A percentile compares a stretch with the other conserved stretches of the same genome.
These are phyloP conservation scores for Blastomussa wellsi DNA, from an alignment of 92 coral and sea anemone genomes.

Conservation along the genomic window DNA sequence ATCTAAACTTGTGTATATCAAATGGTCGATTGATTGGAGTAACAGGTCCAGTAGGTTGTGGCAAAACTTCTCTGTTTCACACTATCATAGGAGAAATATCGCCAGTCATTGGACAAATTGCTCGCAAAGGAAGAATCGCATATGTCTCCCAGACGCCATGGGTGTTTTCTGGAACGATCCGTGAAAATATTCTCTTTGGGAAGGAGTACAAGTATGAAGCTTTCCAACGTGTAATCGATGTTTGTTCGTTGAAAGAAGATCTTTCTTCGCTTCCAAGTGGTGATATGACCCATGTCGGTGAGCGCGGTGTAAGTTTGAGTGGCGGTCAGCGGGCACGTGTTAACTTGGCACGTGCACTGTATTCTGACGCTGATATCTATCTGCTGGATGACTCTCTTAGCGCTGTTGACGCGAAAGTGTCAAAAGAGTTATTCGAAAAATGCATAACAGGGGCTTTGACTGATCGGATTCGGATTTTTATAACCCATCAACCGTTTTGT, in stretches of 20 bases:
- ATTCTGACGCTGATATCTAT: constrained; percentile 26
- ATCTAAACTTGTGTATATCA: background rate
- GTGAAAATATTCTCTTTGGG: constrained; percentile 22
- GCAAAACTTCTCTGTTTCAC: constrained; percentile 5
- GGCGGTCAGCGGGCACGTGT: constrained; percentile 32
- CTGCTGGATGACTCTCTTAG: constrained; percentile 24
- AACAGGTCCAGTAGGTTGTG: constrained; percentile 26
- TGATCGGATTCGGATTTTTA: background rate
- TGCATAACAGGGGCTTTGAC: constrained; percentile 2
- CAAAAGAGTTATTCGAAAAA: constrained; percentile 8
- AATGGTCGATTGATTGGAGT: background rate
- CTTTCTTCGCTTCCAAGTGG: constrained; percentile 2
- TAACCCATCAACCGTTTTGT: background rate
- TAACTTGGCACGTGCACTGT: constrained; percentile 24
- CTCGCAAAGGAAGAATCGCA: constrained; percentile 8
- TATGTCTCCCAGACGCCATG: constrained; percentile 23
- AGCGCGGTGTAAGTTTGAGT: constrained; percentile 37
- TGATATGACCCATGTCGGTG: constrained; percentile 22
- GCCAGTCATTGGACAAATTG: background rate
- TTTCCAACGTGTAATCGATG: background rate
- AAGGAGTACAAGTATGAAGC: background rate
- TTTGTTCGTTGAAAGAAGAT: constrained; percentile 10
- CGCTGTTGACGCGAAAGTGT: constrained; percentile 10
- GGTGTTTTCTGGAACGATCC: constrained; percentile 28
- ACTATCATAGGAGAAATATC: constrained; percentile 14